Evolutionary conservation across 2,113 vertebrate genomes (phyloP), one percentile per base, ranked within the genome.

Genomic region (Typhlomys cinereus): DNA sequence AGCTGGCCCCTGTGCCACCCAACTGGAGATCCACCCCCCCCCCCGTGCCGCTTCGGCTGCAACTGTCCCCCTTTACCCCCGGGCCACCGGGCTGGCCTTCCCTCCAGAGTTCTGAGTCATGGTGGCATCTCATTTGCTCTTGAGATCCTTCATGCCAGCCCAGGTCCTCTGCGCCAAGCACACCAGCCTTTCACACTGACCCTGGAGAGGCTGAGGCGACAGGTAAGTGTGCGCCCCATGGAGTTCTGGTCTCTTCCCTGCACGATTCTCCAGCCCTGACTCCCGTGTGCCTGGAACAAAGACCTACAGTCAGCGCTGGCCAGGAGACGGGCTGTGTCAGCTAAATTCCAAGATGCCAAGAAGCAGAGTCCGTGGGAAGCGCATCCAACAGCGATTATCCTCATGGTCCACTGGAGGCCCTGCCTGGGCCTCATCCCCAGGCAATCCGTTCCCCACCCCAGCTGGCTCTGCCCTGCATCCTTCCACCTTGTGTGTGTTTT

Each of bases 161-260:
- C 20, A 84, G 59, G 34, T 12, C 13, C 59, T 71, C 71, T 74
- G 29, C 67, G 34, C 66, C 62, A 89, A 76, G 90, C 50, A 48
- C 57, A n/a, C 52, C 88, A 79, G 4, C 88, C 96, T 93, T 27
- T 82, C 80, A 75, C 36, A 86, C 83, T 84, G 34, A 48, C 66
- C 78, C 0, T 10, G 82, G 11, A 62, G 75, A 76, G 70, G 46
- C 74, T 66, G n/a, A 48, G 34, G n/a, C n/a, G n/a, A 84, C 78
- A 61, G 7, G 2, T 23, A n/a, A n/a, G n/a, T n/a, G n/a, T n/a
- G n/a, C n/a, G n/a, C n/a, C n/a, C n/a, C n/a, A 64, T 18, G 36
- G 54, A 52, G 50, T 36, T 84, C 78, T 92, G 80, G 54, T 61
- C 48, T 74, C 66, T 20, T 4, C n/a, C 31, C 61, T 2, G 0